Conservation (phyloP, 2,888 invertebrate species). For the Drosophila engyochracea region DNA sequence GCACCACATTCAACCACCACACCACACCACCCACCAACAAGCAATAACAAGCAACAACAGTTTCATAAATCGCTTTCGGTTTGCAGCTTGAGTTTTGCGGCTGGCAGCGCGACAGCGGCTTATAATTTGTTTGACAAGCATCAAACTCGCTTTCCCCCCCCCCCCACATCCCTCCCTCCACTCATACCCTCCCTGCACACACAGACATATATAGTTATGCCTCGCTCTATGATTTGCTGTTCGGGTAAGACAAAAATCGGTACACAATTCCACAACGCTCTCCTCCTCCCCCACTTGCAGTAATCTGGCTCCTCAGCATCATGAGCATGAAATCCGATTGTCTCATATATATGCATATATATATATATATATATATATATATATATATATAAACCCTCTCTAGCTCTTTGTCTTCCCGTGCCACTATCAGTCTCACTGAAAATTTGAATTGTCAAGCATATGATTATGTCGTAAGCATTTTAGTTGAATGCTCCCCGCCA, state of each 20-base stretch:
- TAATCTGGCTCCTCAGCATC: slow-evolving; percentile 1
- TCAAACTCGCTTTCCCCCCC: slow-evolving; percentile 44
- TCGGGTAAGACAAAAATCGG: slow-evolving; percentile 46
- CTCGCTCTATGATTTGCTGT: slow-evolving; percentile 26
- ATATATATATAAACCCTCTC: neutral
- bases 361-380: neutral
- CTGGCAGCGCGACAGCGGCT: slow-evolving; percentile 56
- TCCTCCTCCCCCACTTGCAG: neutral
- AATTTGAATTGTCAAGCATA: slow-evolving; percentile 43
- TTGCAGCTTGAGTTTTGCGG: slow-evolving; percentile 63
- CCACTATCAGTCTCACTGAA: neutral
- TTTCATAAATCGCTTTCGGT: slow-evolving; percentile 72
- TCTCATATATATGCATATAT: slow-evolving; percentile 11
- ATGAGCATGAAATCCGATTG: slow-evolving; percentile 48
- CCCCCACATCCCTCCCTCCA: neutral
- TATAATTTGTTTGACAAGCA: slow-evolving; percentile 80
- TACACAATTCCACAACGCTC: slow-evolving; percentile 19
- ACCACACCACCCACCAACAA: slow-evolving; percentile 7
- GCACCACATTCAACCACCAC: neutral
- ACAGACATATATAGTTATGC: slow-evolving; percentile 11
- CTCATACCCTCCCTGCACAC: neutral
- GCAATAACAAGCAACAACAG: slow-evolving; percentile 22
- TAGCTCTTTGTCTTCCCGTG: neutral
- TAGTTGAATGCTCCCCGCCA: slow-evolving; percentile 47
- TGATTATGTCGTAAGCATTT: slow-evolving; percentile 52